Percentiles rank a stretch among this genome's conserved stretches.
phyloP scores from a whole-genome alignment of 2,888 invertebrate species.

The Epinotia demarniana region DNA sequence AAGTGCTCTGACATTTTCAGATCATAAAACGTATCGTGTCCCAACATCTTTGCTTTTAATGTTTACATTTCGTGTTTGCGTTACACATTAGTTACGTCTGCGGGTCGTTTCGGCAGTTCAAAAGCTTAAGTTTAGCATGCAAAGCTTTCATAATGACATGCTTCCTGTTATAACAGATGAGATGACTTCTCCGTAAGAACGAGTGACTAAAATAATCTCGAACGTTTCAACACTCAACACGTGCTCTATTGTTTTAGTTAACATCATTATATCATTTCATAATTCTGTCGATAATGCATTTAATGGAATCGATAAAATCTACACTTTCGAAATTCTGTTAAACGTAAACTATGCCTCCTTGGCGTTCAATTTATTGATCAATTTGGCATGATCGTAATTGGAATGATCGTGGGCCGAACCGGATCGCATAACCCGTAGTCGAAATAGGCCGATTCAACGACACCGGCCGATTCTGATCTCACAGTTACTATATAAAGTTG shows the following conservation, averaged over 20 bases:
- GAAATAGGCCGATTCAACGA: slow-evolving; percentile 60
- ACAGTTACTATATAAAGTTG: slow-evolving; percentile 55
- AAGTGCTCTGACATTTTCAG: slow-evolving; percentile 15
- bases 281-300: slow-evolving; percentile 44
- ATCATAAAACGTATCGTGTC: slow-evolving; percentile 8
- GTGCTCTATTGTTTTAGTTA: slow-evolving; percentile 65
- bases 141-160: slow-evolving; percentile 61
- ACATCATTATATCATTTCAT: slow-evolving; percentile 52
- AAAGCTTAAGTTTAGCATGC: slow-evolving; percentile 62
- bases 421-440: slow-evolving; percentile 55
- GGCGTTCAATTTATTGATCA: slow-evolving; percentile 47
- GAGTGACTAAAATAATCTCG: slow-evolving; percentile 59
- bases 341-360: slow-evolving; percentile 31
- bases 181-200: slow-evolving; percentile 60
- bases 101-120: slow-evolving; percentile 54
- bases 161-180: slow-evolving; percentile 68
- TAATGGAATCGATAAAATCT: slow-evolving; percentile 4
- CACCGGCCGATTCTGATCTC: slow-evolving; percentile 56
- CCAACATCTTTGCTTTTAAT: slow-evolving; percentile 27
- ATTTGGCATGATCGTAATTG: slow-evolving; percentile 53
- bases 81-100: slow-evolving; percentile 44
- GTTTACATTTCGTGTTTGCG: slow-evolving; percentile 43
- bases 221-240: slow-evolving; percentile 59
- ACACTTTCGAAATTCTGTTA: slow-evolving; percentile 27
- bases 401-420: slow-evolving; percentile 54